Percentiles rank a stretch among this genome's conserved stretches.
phyloP scores from a whole-genome alignment of 2,113 vertebrate genomes.

The Callocephalon fimbriatum region DNA sequence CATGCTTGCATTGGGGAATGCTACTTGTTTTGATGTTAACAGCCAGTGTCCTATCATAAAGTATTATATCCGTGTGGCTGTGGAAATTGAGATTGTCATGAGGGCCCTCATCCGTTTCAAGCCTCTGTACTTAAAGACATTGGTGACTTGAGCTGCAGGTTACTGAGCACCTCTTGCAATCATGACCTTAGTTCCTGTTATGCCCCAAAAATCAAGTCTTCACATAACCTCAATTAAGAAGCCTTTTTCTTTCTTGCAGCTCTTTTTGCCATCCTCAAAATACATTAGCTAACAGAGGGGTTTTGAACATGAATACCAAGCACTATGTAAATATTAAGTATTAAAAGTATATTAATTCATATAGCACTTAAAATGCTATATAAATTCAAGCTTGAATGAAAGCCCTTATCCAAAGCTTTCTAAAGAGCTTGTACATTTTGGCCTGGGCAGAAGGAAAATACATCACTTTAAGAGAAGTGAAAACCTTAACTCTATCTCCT shows the following conservation, averaged over 20 bases:
- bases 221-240: background rate
- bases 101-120: background rate
- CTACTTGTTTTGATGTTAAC: background rate
- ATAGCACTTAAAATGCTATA: background rate
- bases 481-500: background rate
- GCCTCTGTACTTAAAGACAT: background rate
- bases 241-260: background rate
- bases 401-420: background rate
- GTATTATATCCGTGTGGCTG: fast-evolving
- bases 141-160: background rate
- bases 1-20: no score
- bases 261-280: background rate
- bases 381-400: background rate
- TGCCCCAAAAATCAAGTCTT: background rate
- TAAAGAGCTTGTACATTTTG: background rate
- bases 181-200: background rate
- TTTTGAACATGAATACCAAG: background rate
- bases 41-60: no score
- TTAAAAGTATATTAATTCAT: background rate
- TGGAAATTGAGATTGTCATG: background rate
- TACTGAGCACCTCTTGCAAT: background rate
- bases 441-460: background rate
- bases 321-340: background rate
- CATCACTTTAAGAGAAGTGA: background rate
- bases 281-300: background rate